Conservation (phyloP, 2,113 vertebrate species). For the Rhynchopsitta pachyrhyncha region DNA sequence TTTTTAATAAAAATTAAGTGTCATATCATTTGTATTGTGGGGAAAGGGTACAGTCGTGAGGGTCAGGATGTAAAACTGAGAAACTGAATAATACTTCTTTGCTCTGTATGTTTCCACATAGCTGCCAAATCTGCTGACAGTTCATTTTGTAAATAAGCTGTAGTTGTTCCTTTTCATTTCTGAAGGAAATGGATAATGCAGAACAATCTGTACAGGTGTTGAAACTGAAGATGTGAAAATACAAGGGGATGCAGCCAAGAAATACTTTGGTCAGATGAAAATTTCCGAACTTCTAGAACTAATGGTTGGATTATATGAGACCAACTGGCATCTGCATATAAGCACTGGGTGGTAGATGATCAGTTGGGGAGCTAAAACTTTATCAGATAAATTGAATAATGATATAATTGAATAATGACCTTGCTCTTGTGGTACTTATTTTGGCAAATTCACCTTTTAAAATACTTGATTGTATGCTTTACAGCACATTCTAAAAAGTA, state of each 20-base stretch:
- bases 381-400: not conserved
- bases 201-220: not conserved
- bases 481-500: not conserved
- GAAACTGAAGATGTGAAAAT: constrained; percentile 24
- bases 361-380: not conserved
- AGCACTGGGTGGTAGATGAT: not conserved
- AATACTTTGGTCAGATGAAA: not conserved
- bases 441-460: not conserved
- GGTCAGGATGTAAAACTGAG: not conserved
- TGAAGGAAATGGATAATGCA: not conserved
- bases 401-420: not conserved
- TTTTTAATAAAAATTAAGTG: not conserved
- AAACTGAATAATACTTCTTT: not conserved
- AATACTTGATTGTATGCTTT: not conserved
- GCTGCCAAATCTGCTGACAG: not conserved
- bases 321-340: not conserved
- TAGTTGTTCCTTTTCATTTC: not conserved
- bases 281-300: not conserved
- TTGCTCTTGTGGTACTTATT: not conserved
- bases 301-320: not conserved
- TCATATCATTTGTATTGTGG: not conserved
- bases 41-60: not conserved
- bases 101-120: not conserved
- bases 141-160: constrained; percentile 12
- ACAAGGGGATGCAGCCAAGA: not conserved